Percentiles rank a stretch among this genome's conserved stretches.
Evolutionary conservation across 2,113 vertebrate species (phyloP).

Genomic region (Microcebus jonahi): DNA sequence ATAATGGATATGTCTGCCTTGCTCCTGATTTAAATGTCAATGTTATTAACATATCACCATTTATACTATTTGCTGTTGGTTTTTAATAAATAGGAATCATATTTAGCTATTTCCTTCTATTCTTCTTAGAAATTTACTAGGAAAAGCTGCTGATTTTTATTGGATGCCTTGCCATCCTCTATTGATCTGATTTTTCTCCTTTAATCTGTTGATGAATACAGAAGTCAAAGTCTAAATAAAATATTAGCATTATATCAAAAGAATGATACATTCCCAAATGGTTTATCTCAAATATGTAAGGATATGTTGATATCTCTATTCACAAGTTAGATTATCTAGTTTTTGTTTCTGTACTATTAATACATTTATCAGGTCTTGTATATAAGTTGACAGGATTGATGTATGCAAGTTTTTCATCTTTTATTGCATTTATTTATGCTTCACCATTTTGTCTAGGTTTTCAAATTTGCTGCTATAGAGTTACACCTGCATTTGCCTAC

Average conservation of each 20-base stretch:
- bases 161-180: neutral
- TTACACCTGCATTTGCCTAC: neutral
- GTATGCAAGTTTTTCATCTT: neutral
- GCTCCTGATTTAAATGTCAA: neutral
- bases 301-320: neutral
- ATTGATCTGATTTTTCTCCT: neutral
- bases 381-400: neutral
- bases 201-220: neutral
- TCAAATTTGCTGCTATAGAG: neutral
- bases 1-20: neutral
- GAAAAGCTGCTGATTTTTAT: conserved; percentile 5
- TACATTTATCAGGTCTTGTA: neutral
- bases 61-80: neutral
- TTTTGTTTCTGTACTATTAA: neutral
- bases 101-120: neutral
- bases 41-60: neutral
- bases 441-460: neutral
- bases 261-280: neutral
- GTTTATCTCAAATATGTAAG: neutral
- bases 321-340: neutral
- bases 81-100: neutral
- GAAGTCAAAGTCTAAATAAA: conserved; percentile 17
- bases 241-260: neutral
- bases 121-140: neutral
- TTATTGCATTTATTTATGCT: neutral